These are phyloP conservation scores for Drosophila arizonae DNA, from an alignment of 1,140 invertebrate species.

Conservation along the genomic window DNA sequence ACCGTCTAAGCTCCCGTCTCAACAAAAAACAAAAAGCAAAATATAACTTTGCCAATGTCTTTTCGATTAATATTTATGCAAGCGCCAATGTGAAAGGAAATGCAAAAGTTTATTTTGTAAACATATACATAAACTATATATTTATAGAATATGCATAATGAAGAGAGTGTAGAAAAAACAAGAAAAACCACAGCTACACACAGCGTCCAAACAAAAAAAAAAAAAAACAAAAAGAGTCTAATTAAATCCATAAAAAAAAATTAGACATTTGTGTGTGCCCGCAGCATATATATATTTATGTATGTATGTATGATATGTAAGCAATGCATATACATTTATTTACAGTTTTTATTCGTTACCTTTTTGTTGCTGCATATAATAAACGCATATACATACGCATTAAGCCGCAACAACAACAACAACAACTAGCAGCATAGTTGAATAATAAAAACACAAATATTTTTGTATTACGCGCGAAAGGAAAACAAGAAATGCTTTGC, in stretches of 20 bases:
- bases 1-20: slow-evolving; percentile 70
- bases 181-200: slow-evolving; percentile 29
- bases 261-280: neutral
- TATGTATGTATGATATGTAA: neutral
- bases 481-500: slow-evolving; percentile 1
- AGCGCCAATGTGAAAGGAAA: slow-evolving; percentile 72
- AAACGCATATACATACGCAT: slow-evolving; percentile 19
- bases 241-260: neutral
- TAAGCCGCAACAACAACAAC: slow-evolving; percentile 11
- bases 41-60: slow-evolving; percentile 55
- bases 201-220: slow-evolving; percentile 16
- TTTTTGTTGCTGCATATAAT: slow-evolving; percentile 17
- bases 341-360: slow-evolving; percentile 16
- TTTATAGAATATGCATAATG: slow-evolving; percentile 57
- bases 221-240: neutral
- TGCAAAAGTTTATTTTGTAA: slow-evolving; percentile 73
- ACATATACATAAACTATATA: slow-evolving; percentile 44
- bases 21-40: slow-evolving; percentile 11
- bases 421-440: slow-evolving; percentile 14
- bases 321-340: slow-evolving; percentile 14
- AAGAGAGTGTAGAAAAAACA: slow-evolving; percentile 22
- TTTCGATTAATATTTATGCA: slow-evolving; percentile 72
- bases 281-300: slow-evolving; percentile 21
- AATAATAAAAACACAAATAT: slow-evolving; percentile 18
- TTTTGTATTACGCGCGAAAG: slow-evolving; percentile 25